A percentile compares a stretch with the other conserved stretches of the same genome.
phyloP scores from a whole-genome alignment of 1,140 invertebrate species.

The Diorhabda sublineata region DNA sequence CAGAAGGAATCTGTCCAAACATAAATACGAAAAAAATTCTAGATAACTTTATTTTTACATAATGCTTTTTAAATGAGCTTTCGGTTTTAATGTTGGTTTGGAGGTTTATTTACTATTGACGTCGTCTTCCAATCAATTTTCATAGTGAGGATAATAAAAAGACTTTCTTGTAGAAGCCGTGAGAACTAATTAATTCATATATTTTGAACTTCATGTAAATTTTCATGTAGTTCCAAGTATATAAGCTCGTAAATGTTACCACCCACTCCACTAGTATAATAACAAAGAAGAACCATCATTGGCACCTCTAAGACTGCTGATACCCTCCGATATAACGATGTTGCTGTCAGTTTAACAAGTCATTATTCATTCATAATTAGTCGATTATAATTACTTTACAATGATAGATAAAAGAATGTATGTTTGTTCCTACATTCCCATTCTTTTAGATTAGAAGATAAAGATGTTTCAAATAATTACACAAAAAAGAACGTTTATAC shows the following conservation, averaged over 20 bases:
- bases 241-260: conserved; percentile 7
- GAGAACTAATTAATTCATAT: not conserved
- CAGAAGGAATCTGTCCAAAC: too few relatives aligned
- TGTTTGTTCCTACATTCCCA: not conserved
- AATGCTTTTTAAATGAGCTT: too few relatives aligned
- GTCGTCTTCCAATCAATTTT: too few relatives aligned
- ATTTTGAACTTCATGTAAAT: not conserved
- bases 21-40: too few relatives aligned
- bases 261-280: conserved; percentile 6
- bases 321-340: conserved; percentile 4
- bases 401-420: conserved; percentile 6
- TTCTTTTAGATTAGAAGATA: conserved; percentile 8
- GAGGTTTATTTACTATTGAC: too few relatives aligned
- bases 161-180: too few relatives aligned
- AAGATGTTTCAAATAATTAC: too few relatives aligned
- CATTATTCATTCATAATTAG: conserved; percentile 16
- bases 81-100: too few relatives aligned
- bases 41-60: too few relatives aligned
- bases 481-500: too few relatives aligned
- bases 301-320: conserved; percentile 5
- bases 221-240: conserved; percentile 1
- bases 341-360: conserved; percentile 14
- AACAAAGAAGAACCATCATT: not conserved
- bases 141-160: too few relatives aligned
- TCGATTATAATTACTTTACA: conserved; percentile 12